Evolutionary conservation across 2,797 vertebrate genomes (phyloP), one percentile per base, ranked within the genome.

Genomic region (Paguma larvata): DNA sequence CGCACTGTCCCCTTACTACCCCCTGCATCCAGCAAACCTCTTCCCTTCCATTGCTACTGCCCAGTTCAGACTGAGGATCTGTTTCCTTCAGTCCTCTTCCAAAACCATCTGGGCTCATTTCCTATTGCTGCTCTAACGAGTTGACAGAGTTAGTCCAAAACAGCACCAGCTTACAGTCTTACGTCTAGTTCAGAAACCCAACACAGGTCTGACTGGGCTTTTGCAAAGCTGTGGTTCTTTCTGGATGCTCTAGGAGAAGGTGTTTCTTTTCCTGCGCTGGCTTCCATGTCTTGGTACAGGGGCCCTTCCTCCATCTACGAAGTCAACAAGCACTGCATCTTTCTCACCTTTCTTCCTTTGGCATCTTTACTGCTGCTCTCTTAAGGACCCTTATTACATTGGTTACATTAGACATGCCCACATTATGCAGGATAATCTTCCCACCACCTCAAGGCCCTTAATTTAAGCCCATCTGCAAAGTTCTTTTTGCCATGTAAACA

Each of bases 1-100:
- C 0, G 85, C 13, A 44, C 30, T 18, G 2, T 14, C 27, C 46
- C 77, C 41, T n/a, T 4, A 12, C 7, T 6, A 14, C 15, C 10
- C 41, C 25, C 62, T 3, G 1, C 3, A 27, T 51, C 62, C 1
- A 0, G 21, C 3, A 0, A 6, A 13, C 7, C 77, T 32, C 46
- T 12, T 30, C 21, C 63, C 44, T 14, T 11, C n/a, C 9, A 0
- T 11, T 0, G 14, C 41, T 4, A 5, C 5, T 0, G 4, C 53
- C 25, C 15, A 30, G 25, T 16, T 67, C 78, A 16, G 27, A 16
- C 19, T 1, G 34, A 46, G 46, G 34, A 18, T 5, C 10, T 16
- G 6, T 51, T 48, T 70, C 38, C 34, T 8, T 53, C 6, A 0
- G 41, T 34, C 83, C 15, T 38, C 53, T 41, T 16, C 38, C 19